Conservation (phyloP, 2,797 vertebrate species). For the Coreius guichenoti region DNA sequence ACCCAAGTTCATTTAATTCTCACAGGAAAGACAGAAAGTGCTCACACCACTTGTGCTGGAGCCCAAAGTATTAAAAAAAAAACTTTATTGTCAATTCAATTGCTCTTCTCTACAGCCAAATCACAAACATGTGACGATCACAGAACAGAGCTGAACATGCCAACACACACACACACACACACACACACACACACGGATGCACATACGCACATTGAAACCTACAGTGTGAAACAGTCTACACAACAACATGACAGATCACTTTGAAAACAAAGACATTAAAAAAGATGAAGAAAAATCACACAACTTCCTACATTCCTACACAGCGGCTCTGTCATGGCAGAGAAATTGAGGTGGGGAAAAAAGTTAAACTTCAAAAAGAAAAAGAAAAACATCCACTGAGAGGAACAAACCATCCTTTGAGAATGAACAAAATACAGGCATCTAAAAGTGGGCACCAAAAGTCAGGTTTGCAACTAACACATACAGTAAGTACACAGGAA, state of each 20-base stretch:
- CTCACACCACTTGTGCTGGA: constrained; percentile 28
- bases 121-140: constrained; percentile 74
- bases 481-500: constrained; percentile 35
- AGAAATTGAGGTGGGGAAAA: constrained; percentile 42
- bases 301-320: constrained; percentile 45
- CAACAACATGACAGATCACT: constrained; percentile 63
- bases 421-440: constrained; percentile 24
- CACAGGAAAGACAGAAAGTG: neutral
- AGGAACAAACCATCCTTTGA: constrained; percentile 37
- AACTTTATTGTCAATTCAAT: constrained; percentile 78
- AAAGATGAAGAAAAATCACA: constrained; percentile 61
- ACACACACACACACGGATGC: constrained; percentile 12
- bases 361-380: constrained; percentile 49
- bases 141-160: constrained; percentile 72
- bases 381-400: constrained; percentile 46
- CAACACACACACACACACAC: constrained; percentile 21
- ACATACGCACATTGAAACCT: constrained; percentile 47
- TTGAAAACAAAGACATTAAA: constrained; percentile 54
- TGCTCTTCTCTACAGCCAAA: constrained; percentile 72
- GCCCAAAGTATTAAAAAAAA: constrained; percentile 79
- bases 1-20: neutral
- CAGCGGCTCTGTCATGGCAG: constrained; percentile 41
- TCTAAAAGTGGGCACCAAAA: neutral
- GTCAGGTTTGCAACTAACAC: constrained; percentile 62
- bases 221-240: constrained; percentile 70